Base-by-base conservation (phyloP, 2,797 vertebrate species). In the Astyanax mexicanus region DNA sequence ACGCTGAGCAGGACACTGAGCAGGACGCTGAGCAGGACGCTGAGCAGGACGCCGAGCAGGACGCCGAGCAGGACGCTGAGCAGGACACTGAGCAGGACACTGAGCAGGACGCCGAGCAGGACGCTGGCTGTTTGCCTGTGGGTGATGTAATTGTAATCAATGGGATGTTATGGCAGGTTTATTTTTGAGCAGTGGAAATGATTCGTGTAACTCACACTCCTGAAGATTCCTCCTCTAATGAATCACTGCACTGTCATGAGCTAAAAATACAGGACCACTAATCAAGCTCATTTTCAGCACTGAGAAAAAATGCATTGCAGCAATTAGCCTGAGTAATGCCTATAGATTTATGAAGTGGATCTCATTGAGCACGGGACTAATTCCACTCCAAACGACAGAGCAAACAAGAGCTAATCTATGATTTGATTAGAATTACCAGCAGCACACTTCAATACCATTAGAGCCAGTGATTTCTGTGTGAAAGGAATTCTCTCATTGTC, bases 201-300 rank as follows among this genome's bases (percentile, higher is more conserved):
- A 51, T 23, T 68, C 52, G 40, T 66, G 61, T 57, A 19, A 44
- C 35, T 52, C 52, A 60, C 25, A 37, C 55, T 64, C 75, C 79
- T 29, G 6, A 81, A 79, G 80, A 78, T 37, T 78, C 81, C 71
- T 47, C 13, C 11, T 55, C 61, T 44, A 70, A 80, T 72, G 78
- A 86, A 86, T 86, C 75, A 66, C 81, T 83, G 74, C 19, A 21
- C 62, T 51, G 75, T 79, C 84, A 81, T 83, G 75, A 79, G 64
- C 82, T 82, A 21, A 27, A 75, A 81, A 81, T 84, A 76, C 81
- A 11, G 57, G n/a, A 35, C 58, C 12, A 75, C 75, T 84, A 79
- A 74, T 65, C 72, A 78, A 84, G 78, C 70, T 37, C 47, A 19
- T 40, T 52, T 61, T 21, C 68, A 65, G 62, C 75, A 84, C 73